Evolutionary conservation across 1,140 invertebrate genomes (phyloP).

Genomic region (Anoplolepis gracilipes): DNA sequence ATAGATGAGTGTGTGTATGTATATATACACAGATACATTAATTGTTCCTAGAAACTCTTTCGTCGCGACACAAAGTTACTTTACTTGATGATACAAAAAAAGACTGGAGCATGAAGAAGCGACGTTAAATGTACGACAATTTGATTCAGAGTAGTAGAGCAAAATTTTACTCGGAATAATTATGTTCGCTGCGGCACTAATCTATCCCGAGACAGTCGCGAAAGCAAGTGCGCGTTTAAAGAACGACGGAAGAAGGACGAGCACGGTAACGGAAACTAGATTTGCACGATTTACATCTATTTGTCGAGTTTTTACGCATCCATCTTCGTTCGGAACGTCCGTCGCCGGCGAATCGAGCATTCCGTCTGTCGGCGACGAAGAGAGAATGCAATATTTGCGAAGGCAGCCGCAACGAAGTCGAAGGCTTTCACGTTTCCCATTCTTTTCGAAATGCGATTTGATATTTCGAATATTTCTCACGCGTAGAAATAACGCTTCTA

Average conservation of each 20-base stretch:
- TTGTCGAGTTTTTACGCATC: conserved; percentile 50
- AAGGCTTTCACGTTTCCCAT: conserved; percentile 31
- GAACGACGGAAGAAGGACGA: background rate
- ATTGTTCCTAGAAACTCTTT: background rate
- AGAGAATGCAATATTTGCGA: conserved; percentile 51
- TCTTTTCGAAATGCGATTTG: conserved; percentile 49
- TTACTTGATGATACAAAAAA: background rate
- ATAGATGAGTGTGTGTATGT: no score
- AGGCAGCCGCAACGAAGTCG: conserved; percentile 29
- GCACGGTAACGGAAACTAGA: conserved; percentile 30
- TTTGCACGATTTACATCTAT: conserved; percentile 50
- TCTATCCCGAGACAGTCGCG: conserved; percentile 19
- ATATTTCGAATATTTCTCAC: conserved; percentile 53
- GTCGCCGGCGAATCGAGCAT: conserved; percentile 39
- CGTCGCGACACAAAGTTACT: background rate
- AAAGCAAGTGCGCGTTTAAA: conserved; percentile 46
- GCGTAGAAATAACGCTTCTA: conserved; percentile 30
- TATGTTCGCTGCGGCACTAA: background rate
- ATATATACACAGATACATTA: no score
- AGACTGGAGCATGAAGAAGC: background rate
- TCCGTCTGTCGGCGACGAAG: conserved; percentile 19
- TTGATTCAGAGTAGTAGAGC: background rate
- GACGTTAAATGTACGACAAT: conserved; percentile 3
- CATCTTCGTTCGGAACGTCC: conserved; percentile 53
- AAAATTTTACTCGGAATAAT: conserved; percentile 12